Evolutionary conservation across 2,113 vertebrate genomes (phyloP).

Genomic region (Pluvialis apricaria): DNA sequence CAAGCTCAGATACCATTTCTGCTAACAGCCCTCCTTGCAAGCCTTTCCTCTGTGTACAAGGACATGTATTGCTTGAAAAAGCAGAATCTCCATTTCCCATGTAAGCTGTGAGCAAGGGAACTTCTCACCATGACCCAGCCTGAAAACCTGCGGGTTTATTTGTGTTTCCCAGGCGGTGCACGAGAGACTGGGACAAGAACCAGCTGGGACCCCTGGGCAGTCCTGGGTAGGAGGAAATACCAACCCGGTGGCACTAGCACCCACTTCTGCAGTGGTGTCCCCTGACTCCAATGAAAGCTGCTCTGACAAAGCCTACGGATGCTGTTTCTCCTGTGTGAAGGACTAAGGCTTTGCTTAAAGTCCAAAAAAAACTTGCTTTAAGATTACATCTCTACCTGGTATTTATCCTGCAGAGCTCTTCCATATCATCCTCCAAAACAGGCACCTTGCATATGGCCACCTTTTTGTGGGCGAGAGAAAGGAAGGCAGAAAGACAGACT

Average conservation of each 20-base stretch:
- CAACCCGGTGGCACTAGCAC: rapidly evolving
- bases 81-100: background rate
- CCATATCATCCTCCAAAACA: rapidly evolving
- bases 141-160: background rate
- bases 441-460: background rate
- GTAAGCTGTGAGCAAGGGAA: background rate
- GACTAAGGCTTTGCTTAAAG: background rate
- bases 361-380: background rate
- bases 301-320: background rate
- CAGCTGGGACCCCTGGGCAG: background rate
- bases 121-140: background rate
- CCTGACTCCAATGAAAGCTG: background rate
- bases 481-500: background rate
- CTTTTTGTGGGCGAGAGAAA: background rate
- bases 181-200: rapidly evolving
- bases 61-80: background rate
- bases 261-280: background rate
- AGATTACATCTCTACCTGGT: background rate
- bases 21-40: background rate
- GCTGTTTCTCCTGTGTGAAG: background rate
- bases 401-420: background rate
- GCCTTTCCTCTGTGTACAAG: background rate
- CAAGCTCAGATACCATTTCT: background rate
- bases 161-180: background rate
- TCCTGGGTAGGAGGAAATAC: background rate